phyloP scores from a whole-genome alignment of 2,113 vertebrate species.

The Zingel zingel region DNA sequence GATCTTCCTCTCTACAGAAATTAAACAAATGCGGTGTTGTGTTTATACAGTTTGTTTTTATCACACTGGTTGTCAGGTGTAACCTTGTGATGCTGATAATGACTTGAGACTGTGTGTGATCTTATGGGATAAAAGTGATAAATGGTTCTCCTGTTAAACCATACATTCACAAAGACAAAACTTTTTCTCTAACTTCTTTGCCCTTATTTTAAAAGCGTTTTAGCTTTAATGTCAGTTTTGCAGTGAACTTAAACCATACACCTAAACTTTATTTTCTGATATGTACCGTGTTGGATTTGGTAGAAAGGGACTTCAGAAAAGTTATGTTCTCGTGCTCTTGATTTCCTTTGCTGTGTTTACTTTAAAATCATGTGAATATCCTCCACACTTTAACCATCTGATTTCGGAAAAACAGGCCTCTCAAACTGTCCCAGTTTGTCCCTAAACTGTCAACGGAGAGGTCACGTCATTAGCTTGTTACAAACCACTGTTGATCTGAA shows the following conservation, averaged over 20 bases:
- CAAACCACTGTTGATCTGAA: not conserved
- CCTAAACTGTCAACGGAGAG: not conserved
- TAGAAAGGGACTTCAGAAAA: not conserved
- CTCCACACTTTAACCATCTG: not conserved
- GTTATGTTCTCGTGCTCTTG: not conserved
- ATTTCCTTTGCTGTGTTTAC: not conserved
- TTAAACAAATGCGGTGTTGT: not conserved
- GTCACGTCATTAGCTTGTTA: not conserved
- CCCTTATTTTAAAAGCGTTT: not conserved
- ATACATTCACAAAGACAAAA: not conserved
- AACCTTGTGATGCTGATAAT: not conserved
- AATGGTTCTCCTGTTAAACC: not conserved
- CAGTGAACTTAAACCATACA: not conserved
- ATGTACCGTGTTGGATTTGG: not conserved
- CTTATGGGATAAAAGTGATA: not conserved
- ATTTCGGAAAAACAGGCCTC: not conserved
- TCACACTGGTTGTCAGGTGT: not conserved
- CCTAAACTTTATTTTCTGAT: no score
- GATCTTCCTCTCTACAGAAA: not conserved
- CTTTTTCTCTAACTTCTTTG: not conserved
- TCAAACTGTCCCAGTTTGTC: constrained; percentile 5
- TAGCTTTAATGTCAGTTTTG: not conserved
- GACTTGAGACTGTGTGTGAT: not conserved
- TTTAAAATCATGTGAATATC: not conserved
- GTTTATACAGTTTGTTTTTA: not conserved